Conservation (phyloP, 2,797 vertebrate genomes). For the Melanitta fusca region DNA sequence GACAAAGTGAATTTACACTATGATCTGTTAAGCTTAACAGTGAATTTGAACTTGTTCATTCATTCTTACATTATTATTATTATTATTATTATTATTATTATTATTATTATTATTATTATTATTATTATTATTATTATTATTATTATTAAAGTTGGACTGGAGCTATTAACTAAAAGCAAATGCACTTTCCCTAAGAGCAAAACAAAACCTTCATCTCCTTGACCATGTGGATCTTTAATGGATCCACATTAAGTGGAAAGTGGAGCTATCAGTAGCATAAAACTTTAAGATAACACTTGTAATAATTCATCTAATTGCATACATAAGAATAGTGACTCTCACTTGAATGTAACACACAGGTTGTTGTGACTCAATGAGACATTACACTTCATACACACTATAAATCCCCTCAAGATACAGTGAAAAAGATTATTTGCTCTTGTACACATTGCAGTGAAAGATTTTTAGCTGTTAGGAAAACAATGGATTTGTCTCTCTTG, state of each 20-base stretch:
- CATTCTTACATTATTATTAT: no score
- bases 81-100: no score
- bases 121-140: no score
- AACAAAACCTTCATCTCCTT: slow-evolving; percentile 7
- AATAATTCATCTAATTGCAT: neutral
- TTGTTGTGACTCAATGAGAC: slow-evolving; percentile 38
- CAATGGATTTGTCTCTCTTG: neutral
- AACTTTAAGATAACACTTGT: neutral
- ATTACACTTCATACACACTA: slow-evolving; percentile 43
- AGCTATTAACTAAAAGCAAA: neutral
- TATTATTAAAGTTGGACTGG: neutral
- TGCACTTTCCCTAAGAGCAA: neutral
- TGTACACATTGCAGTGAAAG: slow-evolving; percentile 3
- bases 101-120: no score
- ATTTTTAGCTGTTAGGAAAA: slow-evolving; percentile 50
- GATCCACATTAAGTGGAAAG: neutral
- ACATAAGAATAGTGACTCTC: neutral
- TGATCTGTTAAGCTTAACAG: neutral
- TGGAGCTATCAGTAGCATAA: neutral
- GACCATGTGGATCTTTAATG: neutral
- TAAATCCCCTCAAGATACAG: slow-evolving; percentile 21
- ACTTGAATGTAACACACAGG: slow-evolving; percentile 34
- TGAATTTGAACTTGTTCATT: neutral
- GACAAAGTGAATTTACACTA: neutral
- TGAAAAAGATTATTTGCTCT: slow-evolving; percentile 13